Percentiles rank a stretch among this genome's conserved stretches.
Evolutionary conservation across 2,797 vertebrate genomes (phyloP).

Genomic region (Dallia pectoralis): DNA sequence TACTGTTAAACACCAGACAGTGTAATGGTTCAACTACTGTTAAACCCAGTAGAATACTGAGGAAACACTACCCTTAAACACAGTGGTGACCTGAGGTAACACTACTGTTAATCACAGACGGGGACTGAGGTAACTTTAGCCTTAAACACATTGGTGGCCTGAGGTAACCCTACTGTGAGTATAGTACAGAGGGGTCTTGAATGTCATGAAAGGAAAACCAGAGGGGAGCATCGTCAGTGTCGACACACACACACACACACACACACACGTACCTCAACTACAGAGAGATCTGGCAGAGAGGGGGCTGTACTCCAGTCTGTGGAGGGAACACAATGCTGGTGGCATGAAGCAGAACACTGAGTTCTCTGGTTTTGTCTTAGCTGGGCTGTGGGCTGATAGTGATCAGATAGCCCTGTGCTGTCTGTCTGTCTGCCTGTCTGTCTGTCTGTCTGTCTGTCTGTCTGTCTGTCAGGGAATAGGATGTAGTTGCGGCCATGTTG

Average conservation of each 20-base stretch:
- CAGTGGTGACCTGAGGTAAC: too few species aligned
- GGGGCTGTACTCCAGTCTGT: background rate
- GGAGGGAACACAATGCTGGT: slow-evolving; percentile 3
- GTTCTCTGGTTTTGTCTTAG: background rate
- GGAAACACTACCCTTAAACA: too few species aligned
- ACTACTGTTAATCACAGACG: too few species aligned
- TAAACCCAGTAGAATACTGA: too few species aligned
- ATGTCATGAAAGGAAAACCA: slow-evolving; percentile 4
- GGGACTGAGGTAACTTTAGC: too few species aligned
- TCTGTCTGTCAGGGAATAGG: background rate
- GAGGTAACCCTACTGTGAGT: background rate
- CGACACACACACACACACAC: slow-evolving; percentile 11
- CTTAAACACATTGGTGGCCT: too few species aligned
- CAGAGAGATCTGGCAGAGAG: background rate
- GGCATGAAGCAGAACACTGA: background rate
- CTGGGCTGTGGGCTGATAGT: background rate
- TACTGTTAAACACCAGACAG: too few species aligned
- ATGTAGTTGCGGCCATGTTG: background rate
- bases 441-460: slow-evolving; percentile 5
- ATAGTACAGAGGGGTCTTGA: background rate
- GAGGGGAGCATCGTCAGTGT: background rate
- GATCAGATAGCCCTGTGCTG: slow-evolving; percentile 5
- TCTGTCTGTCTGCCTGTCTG: background rate
- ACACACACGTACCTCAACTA: background rate
- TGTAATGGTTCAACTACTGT: too few species aligned